These are phyloP conservation scores for Apostichopus californicus DNA, from an alignment of 35 echinoderm and acorn worm species.

Conservation along the genomic window DNA sequence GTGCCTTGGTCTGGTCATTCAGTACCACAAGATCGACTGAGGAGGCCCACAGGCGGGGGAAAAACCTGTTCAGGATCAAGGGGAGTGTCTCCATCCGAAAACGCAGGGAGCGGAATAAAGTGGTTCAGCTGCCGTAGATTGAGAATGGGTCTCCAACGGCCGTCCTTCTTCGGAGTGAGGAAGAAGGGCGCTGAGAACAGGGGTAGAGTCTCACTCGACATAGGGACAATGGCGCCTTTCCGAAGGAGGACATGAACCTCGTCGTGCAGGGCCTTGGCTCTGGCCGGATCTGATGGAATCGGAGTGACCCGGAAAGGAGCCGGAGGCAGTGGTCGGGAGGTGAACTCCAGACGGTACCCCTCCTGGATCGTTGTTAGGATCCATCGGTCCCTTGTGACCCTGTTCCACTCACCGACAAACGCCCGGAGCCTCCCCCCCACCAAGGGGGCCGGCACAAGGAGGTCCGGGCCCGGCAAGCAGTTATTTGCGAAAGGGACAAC, in stretches of 20 bases:
- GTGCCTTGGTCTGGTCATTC: too few relatives aligned
- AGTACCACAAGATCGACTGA: neutral
- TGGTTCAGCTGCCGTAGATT: neutral
- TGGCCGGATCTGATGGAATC: neutral
- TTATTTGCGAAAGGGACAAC: too few relatives aligned
- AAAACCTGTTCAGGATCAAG: neutral
- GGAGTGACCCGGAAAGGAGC: neutral
- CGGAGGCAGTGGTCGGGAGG: neutral
- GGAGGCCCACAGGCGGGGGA: neutral
- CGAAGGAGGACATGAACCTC: neutral
- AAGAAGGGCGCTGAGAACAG: neutral
- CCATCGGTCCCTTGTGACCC: neutral
- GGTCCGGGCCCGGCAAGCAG: too few relatives aligned
- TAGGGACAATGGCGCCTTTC: neutral
- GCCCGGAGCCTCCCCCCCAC: neutral
- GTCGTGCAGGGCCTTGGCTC: neutral
- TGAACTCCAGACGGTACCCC: neutral
- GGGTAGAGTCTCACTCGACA: neutral
- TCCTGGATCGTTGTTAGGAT: neutral
- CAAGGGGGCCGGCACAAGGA: too few relatives aligned
- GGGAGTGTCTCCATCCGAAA: neutral
- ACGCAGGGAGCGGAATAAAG: neutral
- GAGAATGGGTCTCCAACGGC: slow-evolving; percentile 12
- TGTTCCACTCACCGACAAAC: neutral
- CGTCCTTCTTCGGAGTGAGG: neutral